Base-by-base conservation (phyloP, 2,797 vertebrate genomes). In the Garrulus glandarius region DNA sequence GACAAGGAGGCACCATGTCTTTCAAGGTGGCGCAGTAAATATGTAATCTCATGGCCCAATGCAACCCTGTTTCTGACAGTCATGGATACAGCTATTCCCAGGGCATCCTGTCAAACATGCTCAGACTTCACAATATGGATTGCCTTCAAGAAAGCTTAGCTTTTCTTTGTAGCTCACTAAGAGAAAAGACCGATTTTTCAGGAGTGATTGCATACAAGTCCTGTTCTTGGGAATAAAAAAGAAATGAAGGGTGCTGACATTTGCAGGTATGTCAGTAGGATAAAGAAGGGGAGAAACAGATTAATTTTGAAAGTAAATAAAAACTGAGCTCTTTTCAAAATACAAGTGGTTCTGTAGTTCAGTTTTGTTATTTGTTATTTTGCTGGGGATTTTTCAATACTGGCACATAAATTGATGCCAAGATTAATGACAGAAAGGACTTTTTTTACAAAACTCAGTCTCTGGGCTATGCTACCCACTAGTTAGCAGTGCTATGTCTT, bases 371-470 rank as follows among this genome's bases (percentile, higher is more conserved):
- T 46, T 57, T 65, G 9, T 6, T 46, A 3, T 37, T 59, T 30
- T 22, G 0, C 4, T 39, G 17, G 1, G 11, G 0, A 6, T 49
- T 23, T 44, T 85, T 50, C 16, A 71, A 18, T 65, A 50, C 2
- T 55, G 19, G 5, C 1, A 2, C 6, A 37, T 26, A 52, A 84
- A 34, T 13, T 67, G 32, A 43, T 36, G 44, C 4, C 4, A 10
- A 37, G 24, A n/a, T 36, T 67, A 70, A 67, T 29, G 32, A 81
- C 10, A 24, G 32, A 67, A 78, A 60, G 3, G 56, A 2, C 15
- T 60, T 10, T 50, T 50, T 61, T 81, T 34, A 24, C 53, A 71
- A 75, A 89, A 64, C 34, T 13, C 26, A 89, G 12, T 19, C 10
- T 44, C 81, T 37, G 14, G 24, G 3, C 10, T 52, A 7, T 47